Evolutionary conservation across 92 coral and sea anemone species (phyloP).

Genomic region (Parazoanthus atlanticus): DNA sequence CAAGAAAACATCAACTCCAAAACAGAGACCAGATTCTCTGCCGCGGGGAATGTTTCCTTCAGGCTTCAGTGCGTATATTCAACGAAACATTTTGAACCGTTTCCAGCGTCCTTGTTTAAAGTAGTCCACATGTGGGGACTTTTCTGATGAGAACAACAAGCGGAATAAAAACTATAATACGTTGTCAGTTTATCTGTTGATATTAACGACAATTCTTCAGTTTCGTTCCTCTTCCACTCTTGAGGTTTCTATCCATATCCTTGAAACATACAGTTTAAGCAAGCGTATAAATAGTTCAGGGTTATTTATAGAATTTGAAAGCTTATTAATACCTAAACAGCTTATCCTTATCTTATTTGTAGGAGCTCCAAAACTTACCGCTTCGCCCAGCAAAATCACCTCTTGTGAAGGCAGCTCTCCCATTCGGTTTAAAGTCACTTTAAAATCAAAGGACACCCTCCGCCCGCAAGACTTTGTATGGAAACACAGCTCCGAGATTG

Average conservation of each 20-base stretch:
- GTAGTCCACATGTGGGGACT: background rate
- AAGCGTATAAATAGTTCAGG: too few species aligned
- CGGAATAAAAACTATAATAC: too few species aligned
- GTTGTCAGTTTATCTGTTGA: background rate
- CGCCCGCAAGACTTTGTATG: conserved; percentile 21
- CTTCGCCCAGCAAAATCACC: conserved; percentile 20
- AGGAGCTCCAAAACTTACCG: conserved; percentile 43
- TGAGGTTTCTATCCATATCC: background rate
- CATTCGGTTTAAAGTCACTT: conserved; percentile 18
- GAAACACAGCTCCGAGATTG: conserved; percentile 32
- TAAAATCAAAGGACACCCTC: conserved; percentile 32
- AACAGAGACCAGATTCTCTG: background rate
- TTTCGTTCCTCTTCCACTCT: background rate
- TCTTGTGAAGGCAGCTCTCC: conserved; percentile 39
- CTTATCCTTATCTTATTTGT: background rate
- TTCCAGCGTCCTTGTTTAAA: background rate
- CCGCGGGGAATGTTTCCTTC: background rate
- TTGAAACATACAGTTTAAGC: too few species aligned
- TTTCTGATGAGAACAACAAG: too few species aligned
- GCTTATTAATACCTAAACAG: background rate
- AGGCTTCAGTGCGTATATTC: background rate
- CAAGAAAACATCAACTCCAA: too few species aligned
- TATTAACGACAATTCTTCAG: background rate
- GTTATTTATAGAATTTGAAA: too few species aligned
- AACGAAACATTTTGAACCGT: too few species aligned